Evolutionary conservation across 2,797 vertebrate species (phyloP).

Genomic region (Sylvia borin): DNA sequence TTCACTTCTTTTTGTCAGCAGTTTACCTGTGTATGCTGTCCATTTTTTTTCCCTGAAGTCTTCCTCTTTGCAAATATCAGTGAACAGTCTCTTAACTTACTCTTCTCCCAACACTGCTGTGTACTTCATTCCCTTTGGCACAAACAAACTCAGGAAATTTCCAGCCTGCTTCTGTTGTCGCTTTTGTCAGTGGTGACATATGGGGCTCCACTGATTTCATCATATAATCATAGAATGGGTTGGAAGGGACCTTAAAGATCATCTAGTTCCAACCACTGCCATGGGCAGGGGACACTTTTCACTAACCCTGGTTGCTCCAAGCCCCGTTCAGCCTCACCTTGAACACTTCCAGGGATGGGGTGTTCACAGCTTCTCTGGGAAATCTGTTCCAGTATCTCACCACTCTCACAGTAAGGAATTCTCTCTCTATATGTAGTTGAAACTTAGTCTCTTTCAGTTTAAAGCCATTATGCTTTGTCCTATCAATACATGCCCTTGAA

Average conservation of each 20-base stretch:
- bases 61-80: not conserved
- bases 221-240: too few species aligned
- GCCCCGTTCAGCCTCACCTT: not conserved
- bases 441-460: not conserved
- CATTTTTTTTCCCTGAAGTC: accelerated
- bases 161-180: not conserved
- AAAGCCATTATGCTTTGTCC: not conserved
- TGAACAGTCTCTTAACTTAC: not conserved
- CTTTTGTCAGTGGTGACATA: not conserved
- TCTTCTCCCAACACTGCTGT: not conserved
- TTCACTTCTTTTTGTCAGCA: not conserved
- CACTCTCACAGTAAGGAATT: not conserved
- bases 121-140: not conserved
- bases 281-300: not conserved
- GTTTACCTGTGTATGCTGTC: not conserved
- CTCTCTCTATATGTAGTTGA: not conserved
- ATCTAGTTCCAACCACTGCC: not conserved
- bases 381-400: not conserved
- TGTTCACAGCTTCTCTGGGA: not conserved
- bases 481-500: not conserved
- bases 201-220: not conserved
- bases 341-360: not conserved
- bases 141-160: not conserved
- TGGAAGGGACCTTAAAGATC: not conserved
- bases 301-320: not conserved